Evolutionary conservation across 2,888 invertebrate genomes (phyloP).

Genomic region (Alcis repandata): DNA sequence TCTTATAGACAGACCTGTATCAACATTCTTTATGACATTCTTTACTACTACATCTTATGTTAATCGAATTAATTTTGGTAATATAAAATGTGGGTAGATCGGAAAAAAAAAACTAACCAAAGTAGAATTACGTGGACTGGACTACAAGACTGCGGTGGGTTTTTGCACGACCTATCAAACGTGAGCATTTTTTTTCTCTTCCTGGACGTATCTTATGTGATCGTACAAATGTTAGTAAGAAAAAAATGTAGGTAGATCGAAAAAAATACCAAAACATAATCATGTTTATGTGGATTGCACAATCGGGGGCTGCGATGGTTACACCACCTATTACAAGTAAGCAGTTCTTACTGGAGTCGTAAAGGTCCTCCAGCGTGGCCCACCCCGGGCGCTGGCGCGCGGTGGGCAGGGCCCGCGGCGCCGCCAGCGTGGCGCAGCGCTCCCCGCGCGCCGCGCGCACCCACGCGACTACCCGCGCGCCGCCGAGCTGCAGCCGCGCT

Average conservation of each 20-base stretch:
- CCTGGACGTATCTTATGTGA: no score
- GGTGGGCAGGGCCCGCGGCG: constrained; percentile 93
- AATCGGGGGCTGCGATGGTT: no score
- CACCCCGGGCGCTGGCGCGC: constrained; percentile 95
- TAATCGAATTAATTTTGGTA: background rate
- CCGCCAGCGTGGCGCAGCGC: constrained; percentile 94
- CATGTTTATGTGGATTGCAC: no score
- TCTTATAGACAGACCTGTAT: no score
- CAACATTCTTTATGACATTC: background rate
- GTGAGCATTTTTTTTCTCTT: no score
- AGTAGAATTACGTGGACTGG: background rate
- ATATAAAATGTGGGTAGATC: background rate
- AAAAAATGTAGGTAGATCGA: no score
- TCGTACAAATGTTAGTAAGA: no score
- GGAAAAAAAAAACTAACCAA: background rate
- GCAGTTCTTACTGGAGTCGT: constrained; percentile 93
- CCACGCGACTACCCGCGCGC: constrained; percentile 76
- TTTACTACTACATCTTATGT: background rate
- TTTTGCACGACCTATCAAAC: background rate
- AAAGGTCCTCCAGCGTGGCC: constrained; percentile 95
- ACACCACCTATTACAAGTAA: no score
- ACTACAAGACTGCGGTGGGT: background rate
- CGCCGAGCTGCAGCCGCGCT: constrained; percentile 66
- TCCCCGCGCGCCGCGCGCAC: constrained; percentile 82
- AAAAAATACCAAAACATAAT: no score